Evolutionary conservation across 2,797 vertebrate genomes (phyloP), one percentile per base, ranked within the genome.

Genomic region (Falco biarmicus): DNA sequence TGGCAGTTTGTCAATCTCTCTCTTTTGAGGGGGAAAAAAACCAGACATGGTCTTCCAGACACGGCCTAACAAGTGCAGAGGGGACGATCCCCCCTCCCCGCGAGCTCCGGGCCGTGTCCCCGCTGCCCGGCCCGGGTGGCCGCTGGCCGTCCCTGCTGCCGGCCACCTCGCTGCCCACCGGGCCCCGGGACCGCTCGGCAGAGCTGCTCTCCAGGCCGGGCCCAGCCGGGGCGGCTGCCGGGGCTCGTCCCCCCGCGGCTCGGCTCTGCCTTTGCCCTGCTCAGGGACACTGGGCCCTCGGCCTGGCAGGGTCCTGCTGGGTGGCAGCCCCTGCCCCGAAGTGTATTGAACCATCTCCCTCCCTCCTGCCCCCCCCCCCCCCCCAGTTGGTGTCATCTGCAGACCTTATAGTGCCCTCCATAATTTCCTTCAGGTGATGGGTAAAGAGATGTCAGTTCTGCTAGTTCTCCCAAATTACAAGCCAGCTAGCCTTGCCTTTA

Each of bases 111-210:
- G 17, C 51, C 1, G 0, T 45, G 32, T 15, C 32, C 51, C 32
- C 0, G 0, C 8, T 15, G n/a, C n/a, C 17, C 0, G 1, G 12
- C 6, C n/a, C 3, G 3, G 34, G 59, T 43, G 50, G 43, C 34
- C 1, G 1, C 26, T 17, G 31, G 66, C 50, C 8, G 1, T 14
- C 18, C 61, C 50, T 48, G 57, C 41, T 56, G 41, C 74, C 6
- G 4, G 48, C 37, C 31, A 24, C 80, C 15, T 54, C 8, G 5
- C 43, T 54, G 48, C n/a, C 29, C n/a, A n/a, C 28, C 48, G 19
- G 32, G 32, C 37, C 54, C 31, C 5, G 10, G 60, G 54, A 15
- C 56, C 28, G 45, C 45, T 39, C 1, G 5, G 53, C 43, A 48
- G 65, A 63, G 50, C 84, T n/a, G 74, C 41, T 53, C 26, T 24